A percentile compares a stretch with the other conserved stretches of the same genome.
These are phyloP conservation scores for Eufriesea mexicana DNA, from an alignment of 1,140 invertebrate genomes.

Conservation along the genomic window DNA sequence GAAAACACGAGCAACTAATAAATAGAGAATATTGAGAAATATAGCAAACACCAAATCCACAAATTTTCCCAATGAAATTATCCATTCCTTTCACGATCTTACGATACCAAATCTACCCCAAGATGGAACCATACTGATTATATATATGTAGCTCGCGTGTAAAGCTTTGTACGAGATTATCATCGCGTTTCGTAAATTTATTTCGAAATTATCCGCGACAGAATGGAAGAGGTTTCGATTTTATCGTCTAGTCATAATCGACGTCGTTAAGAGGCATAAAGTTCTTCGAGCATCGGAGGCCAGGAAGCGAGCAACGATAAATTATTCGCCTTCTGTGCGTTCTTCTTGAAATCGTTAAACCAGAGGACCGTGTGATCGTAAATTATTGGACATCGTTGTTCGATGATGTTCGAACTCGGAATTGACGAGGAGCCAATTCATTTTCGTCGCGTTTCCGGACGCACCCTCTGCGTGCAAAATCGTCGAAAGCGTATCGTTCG, in stretches of 20 bases:
- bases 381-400: slow-evolving; percentile 26
- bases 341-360: slow-evolving; percentile 16
- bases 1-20: no score
- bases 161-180: no score
- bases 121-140: neutral
- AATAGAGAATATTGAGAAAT: no score
- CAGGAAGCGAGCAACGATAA: neutral
- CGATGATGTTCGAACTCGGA: slow-evolving; percentile 1
- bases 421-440: slow-evolving; percentile 31
- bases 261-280: neutral
- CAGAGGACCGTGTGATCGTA: neutral
- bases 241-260: neutral
- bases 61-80: no score
- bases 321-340: neutral
- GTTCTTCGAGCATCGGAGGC: neutral
- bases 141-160: no score
- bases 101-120: no score
- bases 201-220: neutral
- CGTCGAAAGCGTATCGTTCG: neutral
- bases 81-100: no score
- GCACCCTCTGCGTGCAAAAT: neutral
- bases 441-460: slow-evolving; percentile 1
- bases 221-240: neutral
- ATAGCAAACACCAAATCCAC: no score
- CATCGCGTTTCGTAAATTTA: no score